Percentiles rank a stretch among this genome's conserved stretches.
phyloP scores from a whole-genome alignment of 1,140 invertebrate species.

The Drosophila elegans region DNA sequence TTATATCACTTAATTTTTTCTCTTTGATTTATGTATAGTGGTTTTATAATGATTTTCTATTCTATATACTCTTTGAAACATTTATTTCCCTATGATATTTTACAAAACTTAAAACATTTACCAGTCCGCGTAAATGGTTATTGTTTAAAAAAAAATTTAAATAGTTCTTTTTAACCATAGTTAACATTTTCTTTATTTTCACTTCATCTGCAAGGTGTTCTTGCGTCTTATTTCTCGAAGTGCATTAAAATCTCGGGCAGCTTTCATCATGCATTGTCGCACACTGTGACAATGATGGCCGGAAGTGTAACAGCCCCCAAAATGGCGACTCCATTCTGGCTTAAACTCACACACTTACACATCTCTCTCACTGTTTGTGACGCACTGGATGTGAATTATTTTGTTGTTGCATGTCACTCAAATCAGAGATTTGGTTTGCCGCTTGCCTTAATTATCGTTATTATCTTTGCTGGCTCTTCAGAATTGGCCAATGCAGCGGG shows the following conservation, averaged over 20 bases:
- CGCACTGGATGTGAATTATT: conserved; percentile 45
- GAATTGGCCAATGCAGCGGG: conserved; percentile 79
- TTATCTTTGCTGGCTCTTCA: conserved; percentile 57
- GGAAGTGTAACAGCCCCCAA: conserved; percentile 66
- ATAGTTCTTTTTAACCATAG: no score
- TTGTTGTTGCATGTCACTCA: conserved; percentile 79
- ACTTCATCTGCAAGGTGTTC: no score
- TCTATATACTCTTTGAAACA: no score
- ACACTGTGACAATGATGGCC: conserved; percentile 68
- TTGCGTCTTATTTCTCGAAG: conserved; percentile 6
- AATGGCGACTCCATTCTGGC: conserved; percentile 49
- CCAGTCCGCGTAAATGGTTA: no score
- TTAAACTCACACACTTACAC: conserved; percentile 9
- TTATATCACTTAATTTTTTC: no score
- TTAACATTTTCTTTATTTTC: no score
- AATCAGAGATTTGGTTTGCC: conserved; percentile 77
- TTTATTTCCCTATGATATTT: no score
- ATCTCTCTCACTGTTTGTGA: conserved; percentile 3
- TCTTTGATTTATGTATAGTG: no score
- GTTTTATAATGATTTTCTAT: no score
- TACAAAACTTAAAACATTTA: no score
- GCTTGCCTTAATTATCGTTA: conserved; percentile 79
- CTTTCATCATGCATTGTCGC: conserved; percentile 54
- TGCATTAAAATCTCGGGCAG: conserved; percentile 18
- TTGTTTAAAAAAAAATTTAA: no score